phyloP scores from a whole-genome alignment of 2,888 invertebrate species.

The Cylindroiulus punctatus region DNA sequence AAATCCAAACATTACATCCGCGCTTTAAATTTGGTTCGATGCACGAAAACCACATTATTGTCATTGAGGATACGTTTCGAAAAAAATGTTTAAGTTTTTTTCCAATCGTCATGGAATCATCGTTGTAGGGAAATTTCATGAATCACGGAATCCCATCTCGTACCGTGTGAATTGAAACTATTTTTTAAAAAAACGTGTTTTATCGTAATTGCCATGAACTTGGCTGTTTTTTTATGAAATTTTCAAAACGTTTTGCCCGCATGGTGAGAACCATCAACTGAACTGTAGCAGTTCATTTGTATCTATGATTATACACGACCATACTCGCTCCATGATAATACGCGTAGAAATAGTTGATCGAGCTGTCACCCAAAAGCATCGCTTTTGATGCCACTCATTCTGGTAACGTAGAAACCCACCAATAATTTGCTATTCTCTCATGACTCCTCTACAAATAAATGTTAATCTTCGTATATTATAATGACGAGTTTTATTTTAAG shows the following conservation, averaged over 20 bases:
- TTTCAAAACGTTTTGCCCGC: neutral
- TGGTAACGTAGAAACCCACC: slow-evolving; percentile 11
- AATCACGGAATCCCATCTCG: slow-evolving; percentile 1
- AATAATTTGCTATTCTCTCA: slow-evolving; percentile 45
- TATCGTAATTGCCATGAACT: slow-evolving; percentile 8
- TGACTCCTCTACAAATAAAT: slow-evolving; percentile 40
- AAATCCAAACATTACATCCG: too few species aligned
- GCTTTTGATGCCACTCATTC: slow-evolving; percentile 1
- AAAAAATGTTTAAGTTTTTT: neutral
- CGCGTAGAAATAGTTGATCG: slow-evolving; percentile 3
- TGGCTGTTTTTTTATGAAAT: slow-evolving; percentile 11
- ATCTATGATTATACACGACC: slow-evolving; percentile 17
- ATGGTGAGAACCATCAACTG: slow-evolving; percentile 11
- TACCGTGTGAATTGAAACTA: neutral
- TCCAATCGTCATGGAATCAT: too few species aligned
- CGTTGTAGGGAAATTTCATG: neutral
- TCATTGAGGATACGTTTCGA: too few species aligned
- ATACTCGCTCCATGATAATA: slow-evolving; percentile 13
- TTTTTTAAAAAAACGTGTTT: slow-evolving; percentile 6
- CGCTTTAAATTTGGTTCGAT: too few species aligned
- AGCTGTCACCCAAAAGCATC: neutral
- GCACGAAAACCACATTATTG: too few species aligned
- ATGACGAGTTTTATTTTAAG: too few species aligned
- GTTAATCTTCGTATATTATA: slow-evolving; percentile 30
- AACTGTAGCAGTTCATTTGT: slow-evolving; percentile 32